A percentile compares a stretch with the other conserved stretches of the same genome.
These are phyloP conservation scores for Picus viridis DNA, from an alignment of 2,797 vertebrate species.

Conservation along the genomic window DNA sequence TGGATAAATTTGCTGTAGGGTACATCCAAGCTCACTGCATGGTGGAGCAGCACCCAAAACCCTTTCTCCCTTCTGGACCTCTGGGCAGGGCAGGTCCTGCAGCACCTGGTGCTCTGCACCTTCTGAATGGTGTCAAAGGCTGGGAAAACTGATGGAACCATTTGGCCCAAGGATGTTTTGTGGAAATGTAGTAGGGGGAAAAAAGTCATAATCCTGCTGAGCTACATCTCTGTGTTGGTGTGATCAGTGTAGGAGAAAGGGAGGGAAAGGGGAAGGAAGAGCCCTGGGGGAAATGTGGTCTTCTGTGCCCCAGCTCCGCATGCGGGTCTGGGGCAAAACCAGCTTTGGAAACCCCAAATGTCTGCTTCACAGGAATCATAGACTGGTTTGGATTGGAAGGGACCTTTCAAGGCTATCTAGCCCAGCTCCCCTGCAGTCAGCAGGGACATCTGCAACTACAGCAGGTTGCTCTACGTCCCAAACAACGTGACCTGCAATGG, in stretches of 20 bases:
- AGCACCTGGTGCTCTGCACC: background rate
- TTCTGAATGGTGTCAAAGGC: background rate
- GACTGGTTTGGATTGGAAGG: too few relatives aligned
- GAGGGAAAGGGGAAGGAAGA: background rate
- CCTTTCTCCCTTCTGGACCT: background rate
- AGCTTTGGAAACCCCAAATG: background rate
- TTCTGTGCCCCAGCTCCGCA: background rate
- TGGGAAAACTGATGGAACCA: background rate
- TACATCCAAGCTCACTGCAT: background rate
- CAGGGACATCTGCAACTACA: too few relatives aligned
- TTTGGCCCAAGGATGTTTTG: background rate
- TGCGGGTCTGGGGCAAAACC: background rate
- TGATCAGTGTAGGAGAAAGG: background rate
- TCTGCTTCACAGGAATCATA: background rate
- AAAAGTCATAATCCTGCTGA: background rate
- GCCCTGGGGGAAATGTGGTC: fast-evolving
- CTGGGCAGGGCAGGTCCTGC: background rate
- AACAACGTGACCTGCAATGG: too few relatives aligned
- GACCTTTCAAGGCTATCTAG: too few relatives aligned
- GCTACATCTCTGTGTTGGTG: background rate
- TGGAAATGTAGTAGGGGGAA: background rate
- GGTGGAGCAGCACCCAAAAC: background rate
- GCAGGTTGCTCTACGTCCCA: too few relatives aligned
- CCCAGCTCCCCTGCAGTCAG: too few relatives aligned
- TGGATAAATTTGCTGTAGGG: background rate